Evolutionary conservation across 1,140 invertebrate species (phyloP).

Genomic region (Agraylea sexmaculata): DNA sequence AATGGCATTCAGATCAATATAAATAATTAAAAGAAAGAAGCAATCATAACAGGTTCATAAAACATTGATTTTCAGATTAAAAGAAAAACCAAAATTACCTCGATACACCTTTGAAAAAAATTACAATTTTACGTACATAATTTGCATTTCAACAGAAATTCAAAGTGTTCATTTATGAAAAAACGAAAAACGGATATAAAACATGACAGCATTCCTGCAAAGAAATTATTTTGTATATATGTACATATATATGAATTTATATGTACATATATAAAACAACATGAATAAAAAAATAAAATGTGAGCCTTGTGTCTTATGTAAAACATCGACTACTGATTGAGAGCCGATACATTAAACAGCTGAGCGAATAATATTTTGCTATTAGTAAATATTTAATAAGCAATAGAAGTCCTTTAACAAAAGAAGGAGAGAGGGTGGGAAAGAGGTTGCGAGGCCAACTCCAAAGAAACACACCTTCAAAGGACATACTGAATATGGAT

Average conservation of each 20-base stretch:
- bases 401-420: conserved; percentile 13
- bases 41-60: conserved; percentile 13
- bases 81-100: conserved; percentile 19
- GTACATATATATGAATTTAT: conserved; percentile 16
- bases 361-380: no score
- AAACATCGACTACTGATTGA: background rate
- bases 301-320: conserved; percentile 4
- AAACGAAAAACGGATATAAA: no score
- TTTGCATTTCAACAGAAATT: conserved; percentile 7
- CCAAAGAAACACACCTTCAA: conserved; percentile 20
- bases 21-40: conserved; percentile 21
- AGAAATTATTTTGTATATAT: conserved; percentile 8
- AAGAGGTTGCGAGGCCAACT: conserved; percentile 21
- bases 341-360: conserved; percentile 1
- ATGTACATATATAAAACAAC: conserved; percentile 11
- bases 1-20: no score
- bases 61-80: conserved; percentile 31
- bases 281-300: conserved; percentile 1
- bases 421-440: no score
- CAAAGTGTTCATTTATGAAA: no score
- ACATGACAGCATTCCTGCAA: conserved; percentile 7
- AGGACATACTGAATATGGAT: conserved; percentile 17
- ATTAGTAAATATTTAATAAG: background rate
- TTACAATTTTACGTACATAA: conserved; percentile 7
- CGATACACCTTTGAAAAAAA: conserved; percentile 7